Conservation (phyloP, 2,797 vertebrate genomes). For the Apogon talboti region DNA sequence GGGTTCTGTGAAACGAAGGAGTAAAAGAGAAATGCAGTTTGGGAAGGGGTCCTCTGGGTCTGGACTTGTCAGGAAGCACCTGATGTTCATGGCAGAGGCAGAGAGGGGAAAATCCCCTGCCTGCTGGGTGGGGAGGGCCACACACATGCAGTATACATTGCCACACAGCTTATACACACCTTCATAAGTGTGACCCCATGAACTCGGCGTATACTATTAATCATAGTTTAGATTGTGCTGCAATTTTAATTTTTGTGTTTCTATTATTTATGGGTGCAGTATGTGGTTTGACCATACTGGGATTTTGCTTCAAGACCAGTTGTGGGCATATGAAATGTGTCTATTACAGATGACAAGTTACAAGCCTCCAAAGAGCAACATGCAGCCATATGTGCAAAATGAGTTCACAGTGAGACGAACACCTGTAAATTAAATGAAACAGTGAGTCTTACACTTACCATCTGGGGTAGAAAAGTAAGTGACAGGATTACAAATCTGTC, state of each 20-base stretch:
- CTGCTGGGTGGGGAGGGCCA: conserved; percentile 76
- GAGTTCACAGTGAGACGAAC: background rate
- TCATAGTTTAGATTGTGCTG: conserved; percentile 15
- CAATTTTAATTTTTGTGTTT: background rate
- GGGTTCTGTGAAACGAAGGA: conserved; percentile 43
- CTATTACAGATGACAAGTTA: background rate
- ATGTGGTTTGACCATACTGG: conserved; percentile 8
- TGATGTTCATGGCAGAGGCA: conserved; percentile 72
- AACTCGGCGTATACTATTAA: conserved; percentile 39
- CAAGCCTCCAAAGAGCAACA: background rate
- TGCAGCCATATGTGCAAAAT: background rate
- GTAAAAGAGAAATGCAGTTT: conserved; percentile 39
- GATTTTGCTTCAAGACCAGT: background rate
- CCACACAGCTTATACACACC: conserved; percentile 48
- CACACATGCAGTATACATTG: conserved; percentile 57
- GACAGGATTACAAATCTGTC: background rate
- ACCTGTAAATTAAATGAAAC: background rate
- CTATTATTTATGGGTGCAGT: background rate
- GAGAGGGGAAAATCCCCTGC: conserved; percentile 78
- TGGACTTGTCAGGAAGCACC: conserved; percentile 82
- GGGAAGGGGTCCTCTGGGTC: conserved; percentile 72
- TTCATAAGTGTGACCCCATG: conserved; percentile 48
- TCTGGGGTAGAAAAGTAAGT: background rate
- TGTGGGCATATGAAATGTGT: background rate
- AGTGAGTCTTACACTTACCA: background rate